Evolutionary conservation across 2,888 invertebrate genomes (phyloP), one percentile per base, ranked within the genome.

Genomic region (Hyposoter dolosus): DNA sequence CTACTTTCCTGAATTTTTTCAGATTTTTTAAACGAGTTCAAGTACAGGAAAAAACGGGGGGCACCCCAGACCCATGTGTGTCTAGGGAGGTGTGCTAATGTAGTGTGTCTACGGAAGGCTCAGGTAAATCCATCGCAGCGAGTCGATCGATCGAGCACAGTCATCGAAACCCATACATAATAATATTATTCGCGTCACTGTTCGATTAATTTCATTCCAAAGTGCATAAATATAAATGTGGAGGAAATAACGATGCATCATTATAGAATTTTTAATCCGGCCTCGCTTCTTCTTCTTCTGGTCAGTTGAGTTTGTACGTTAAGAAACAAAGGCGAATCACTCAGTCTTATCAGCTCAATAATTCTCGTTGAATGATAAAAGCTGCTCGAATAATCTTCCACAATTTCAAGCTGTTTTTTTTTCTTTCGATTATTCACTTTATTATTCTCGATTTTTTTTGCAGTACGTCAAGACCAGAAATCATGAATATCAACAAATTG

Each of bases 401-500:
- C 28, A 32, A 32, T 47, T 50, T 3, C 12, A 0, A 69, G 17
- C 15, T 28, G 5, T 12, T 53, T n/a, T 66, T 66, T 43, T 3
- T 4, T 40, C 4, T 6, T 40, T 56, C 56, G 35, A 19, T 35
- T 5, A 40, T 56, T 43, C 7, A 7, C 3, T 35, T 6, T 6
- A 5, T 65, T 23, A 9, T 40, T 60, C 2, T 63, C 32, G 12
- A n/a, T 15, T 0, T 35, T 1, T 72, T 56, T 56, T 10, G 35
- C 17, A 83, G 79, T 83, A 28, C 53, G 19, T 71, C 71, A 65
- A 71, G 35, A 17, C 72, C 66, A 12, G 28, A 76, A 15, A 28
- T 75, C 1, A 75, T 84, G 15, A 90, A 80, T 66, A 86, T 88
- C 15, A 90, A 83, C 88, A 95, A 96, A 92, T 96, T 97, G 89